Percentiles rank a stretch among this genome's conserved stretches.
Evolutionary conservation across 2,888 invertebrate genomes (phyloP).

Genomic region (Nemotelus pantherinus): DNA sequence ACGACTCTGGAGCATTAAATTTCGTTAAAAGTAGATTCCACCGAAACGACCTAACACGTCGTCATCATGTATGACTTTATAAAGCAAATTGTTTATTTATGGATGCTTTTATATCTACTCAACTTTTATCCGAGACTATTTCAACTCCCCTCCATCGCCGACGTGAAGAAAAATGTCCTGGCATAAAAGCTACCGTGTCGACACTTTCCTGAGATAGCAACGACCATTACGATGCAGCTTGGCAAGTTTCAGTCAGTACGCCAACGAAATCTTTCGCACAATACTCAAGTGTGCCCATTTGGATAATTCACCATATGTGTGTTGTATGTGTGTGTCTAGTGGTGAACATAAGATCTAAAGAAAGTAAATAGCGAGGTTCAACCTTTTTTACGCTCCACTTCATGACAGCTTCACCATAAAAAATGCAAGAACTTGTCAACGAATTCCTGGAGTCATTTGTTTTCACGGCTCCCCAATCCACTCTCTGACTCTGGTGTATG

Average conservation of each 20-base stretch:
- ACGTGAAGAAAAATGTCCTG: background rate
- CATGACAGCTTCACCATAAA: constrained; percentile 46
- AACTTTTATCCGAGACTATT: constrained; percentile 24
- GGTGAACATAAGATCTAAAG: background rate
- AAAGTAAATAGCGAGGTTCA: constrained; percentile 17
- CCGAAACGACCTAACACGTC: background rate
- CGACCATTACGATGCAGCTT: background rate
- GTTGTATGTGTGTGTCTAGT: no score
- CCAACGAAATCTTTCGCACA: background rate
- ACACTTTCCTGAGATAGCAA: background rate
- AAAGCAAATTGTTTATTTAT: constrained; percentile 38
- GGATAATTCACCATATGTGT: constrained; percentile 12
- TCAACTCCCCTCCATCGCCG: background rate
- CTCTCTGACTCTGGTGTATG: no score
- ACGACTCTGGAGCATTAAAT: background rate
- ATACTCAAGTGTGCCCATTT: constrained; percentile 12
- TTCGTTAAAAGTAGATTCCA: constrained; percentile 17
- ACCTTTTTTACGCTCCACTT: constrained; percentile 31
- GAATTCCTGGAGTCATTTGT: constrained; percentile 47
- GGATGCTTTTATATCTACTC: constrained; percentile 26
- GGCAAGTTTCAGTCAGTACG: no score
- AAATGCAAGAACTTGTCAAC: constrained; percentile 49
- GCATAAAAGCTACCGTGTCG: background rate
- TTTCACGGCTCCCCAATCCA: background rate
- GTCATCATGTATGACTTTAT: constrained; percentile 11